Evolutionary conservation across 2,888 invertebrate species (phyloP), one percentile per base, ranked within the genome.

Genomic region (Melipona beecheii): DNA sequence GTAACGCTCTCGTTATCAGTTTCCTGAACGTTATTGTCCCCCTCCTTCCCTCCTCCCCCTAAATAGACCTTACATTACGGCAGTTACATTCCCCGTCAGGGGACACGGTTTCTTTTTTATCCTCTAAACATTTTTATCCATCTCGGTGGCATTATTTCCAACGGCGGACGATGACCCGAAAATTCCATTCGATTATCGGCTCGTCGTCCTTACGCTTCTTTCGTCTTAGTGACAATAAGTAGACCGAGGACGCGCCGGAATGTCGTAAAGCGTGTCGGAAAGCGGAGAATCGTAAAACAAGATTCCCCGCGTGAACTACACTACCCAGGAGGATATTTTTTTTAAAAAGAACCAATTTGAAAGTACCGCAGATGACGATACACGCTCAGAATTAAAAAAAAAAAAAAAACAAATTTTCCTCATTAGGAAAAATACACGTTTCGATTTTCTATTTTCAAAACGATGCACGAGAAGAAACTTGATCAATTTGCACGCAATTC

Each of bases 1-100:
- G 90, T 90, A 90, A 91, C 91, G 89, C 90, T 83, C 85, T 87
- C 78, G 81, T 75, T 81, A 82, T 80, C 80, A 76, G 80, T 78
- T 76, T 50, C 69, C 77, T 52, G 56, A 65, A 80, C 70, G 73
- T 74, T 52, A 60, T 54, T 70, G 69, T 31, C 43, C 27, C 58
- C 43, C 27, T 52, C 64, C 64, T 31, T 4, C 31, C 31, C 31
- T 31, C 31, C 31, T 4, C 4, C 31, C 31, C 31, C 31, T 27
- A n/a, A 58, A 17, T 31, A 81, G 43, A 36, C 75, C 24, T 21
- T 82, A 64, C 19, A 76, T 72, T 64, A 24, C 5, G 76, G 50
- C 69, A 31, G 73, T 81, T 68, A 72, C 68, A 69, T 36, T 49
- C 52, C 24, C 66, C 49, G 60, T 49, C 52, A 50, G 24, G 54